phyloP scores from a whole-genome alignment of 2,797 vertebrate genomes.

The Spinus pinus region DNA sequence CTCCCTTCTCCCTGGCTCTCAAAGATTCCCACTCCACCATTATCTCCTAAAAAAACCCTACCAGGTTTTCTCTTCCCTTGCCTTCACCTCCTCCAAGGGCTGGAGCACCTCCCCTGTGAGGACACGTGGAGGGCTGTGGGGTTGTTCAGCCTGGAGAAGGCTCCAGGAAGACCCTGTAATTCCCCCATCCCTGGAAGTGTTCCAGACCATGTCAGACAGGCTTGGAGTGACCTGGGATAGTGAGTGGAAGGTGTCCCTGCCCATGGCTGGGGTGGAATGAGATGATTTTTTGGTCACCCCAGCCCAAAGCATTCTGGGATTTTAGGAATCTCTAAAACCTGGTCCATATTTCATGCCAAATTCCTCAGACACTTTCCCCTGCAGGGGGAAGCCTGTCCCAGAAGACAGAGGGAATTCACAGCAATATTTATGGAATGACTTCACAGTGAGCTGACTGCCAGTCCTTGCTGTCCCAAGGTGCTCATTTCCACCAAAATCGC shows the following conservation, averaged over 20 bases:
- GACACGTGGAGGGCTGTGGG: background rate
- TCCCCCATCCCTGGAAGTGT: background rate
- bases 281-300: background rate
- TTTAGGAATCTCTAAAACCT: background rate
- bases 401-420: background rate
- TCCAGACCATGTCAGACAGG: too few relatives aligned
- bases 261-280: background rate
- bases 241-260: background rate
- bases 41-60: background rate
- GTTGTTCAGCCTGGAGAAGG: background rate
- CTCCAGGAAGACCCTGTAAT: background rate
- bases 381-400: background rate
- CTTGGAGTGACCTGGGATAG: background rate
- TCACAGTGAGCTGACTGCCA: background rate
- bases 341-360: background rate
- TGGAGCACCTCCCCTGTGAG: background rate
- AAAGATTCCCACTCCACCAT: background rate
- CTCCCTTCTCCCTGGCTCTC: background rate
- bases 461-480: background rate
- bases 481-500: background rate
- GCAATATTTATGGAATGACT: background rate
- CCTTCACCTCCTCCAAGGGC: fast-evolving
- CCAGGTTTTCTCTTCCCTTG: background rate
- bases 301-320: fast-evolving
- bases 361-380: background rate